Base-by-base conservation (phyloP, 2,797 vertebrate species). In the Capromys pilorides region DNA sequence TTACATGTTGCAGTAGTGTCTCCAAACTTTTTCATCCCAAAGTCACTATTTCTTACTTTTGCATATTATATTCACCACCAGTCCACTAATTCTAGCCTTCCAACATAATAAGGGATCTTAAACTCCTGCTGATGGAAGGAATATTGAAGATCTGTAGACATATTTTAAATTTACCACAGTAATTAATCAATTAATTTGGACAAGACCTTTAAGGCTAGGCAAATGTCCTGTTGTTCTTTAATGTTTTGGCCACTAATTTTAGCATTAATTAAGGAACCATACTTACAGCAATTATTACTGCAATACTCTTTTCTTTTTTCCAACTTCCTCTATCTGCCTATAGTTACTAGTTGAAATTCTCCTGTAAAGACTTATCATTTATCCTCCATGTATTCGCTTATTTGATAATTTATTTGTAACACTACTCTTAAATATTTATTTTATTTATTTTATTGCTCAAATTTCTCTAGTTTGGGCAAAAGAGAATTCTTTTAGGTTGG, bases 391-490 rank as follows among this genome's bases (percentile, higher is more conserved):
- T 91, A 90, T 49, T 87, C 78, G 80, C 39, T 69, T 71, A 79
- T 33, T 54, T 21, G 10, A 24, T 75, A 7, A 41, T 71, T 67
- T 94, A 73, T 79, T 93, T 81, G 21, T 66, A 39, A 77, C 41
- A 41, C 14, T 84, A 71, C 12, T 82, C n/a, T 54, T 87, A 22
- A 16, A 19, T 71, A 64, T 54, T 49, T 71, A 21, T 87, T 81
- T 67, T 64, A 79, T 85, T 59, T 93, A 79, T 87, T 89, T 87
- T 69, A 51, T 85, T 66, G 19, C 19, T 88, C 89, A n/a, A 51
- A 39, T 90, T 66, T n/a, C 61, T 69, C 66, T 21, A 73, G 19
- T 14, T 62, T 79, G 75, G 45, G 31, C 24, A 13, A 80, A 3
- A 62, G 41, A 64, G 24, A 84, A 13, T 41, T 86, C 85, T 71